Evolutionary conservation across 2,113 vertebrate species (phyloP).

Genomic region (Coptodon bakossiorum): DNA sequence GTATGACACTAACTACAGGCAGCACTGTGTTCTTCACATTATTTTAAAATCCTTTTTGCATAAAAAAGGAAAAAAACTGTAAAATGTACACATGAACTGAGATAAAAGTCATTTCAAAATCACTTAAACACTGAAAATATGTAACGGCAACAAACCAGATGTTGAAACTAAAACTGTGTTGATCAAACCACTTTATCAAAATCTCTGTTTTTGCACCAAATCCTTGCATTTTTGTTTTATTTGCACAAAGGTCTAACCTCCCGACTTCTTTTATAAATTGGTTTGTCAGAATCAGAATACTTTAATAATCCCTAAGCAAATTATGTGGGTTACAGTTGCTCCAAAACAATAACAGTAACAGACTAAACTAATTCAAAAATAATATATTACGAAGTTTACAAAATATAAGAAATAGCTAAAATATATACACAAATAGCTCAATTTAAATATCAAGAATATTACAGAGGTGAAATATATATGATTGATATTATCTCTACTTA

Average conservation of each 20-base stretch:
- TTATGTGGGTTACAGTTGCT: not conserved
- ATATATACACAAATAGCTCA: not conserved
- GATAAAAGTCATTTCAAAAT: not conserved
- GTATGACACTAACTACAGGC: not conserved
- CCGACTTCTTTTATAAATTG: not conserved
- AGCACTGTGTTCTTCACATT: not conserved
- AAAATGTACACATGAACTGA: not conserved
- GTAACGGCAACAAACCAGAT: not conserved
- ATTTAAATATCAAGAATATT: not conserved
- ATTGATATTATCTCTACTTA: not conserved
- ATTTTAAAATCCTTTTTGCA: accelerated
- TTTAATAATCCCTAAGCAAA: not conserved
- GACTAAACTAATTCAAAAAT: not conserved
- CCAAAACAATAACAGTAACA: not conserved
- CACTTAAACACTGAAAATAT: not conserved
- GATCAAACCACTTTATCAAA: not conserved
- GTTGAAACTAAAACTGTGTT: not conserved
- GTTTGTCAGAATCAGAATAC: not conserved
- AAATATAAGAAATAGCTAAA: not conserved
- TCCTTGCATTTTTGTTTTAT: not conserved
- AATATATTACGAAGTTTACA: not conserved
- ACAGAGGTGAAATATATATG: not conserved
- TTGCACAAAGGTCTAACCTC: not conserved
- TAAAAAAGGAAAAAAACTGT: not conserved
- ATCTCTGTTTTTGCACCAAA: not conserved